phyloP scores from a whole-genome alignment of 1,140 invertebrate species.

The Babylonia areolata region DNA sequence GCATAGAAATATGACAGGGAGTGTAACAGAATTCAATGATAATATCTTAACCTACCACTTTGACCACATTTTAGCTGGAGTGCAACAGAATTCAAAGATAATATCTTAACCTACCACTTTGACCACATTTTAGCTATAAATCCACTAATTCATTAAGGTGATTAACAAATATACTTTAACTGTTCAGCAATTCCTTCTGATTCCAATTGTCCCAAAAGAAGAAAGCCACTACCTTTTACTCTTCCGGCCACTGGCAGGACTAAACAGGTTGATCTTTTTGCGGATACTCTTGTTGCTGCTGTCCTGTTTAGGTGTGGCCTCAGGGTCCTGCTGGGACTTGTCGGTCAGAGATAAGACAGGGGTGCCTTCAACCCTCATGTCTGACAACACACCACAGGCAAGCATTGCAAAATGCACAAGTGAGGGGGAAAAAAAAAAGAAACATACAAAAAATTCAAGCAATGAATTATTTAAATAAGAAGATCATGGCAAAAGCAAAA shows the following conservation, averaged over 20 bases:
- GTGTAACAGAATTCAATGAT: too few relatives aligned
- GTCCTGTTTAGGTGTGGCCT: conserved; percentile 14
- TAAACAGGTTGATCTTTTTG: conserved; percentile 32
- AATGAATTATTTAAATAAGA: neutral
- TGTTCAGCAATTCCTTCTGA: too few relatives aligned
- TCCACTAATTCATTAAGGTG: too few relatives aligned
- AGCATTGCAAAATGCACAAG: too few relatives aligned
- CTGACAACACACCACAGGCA: neutral
- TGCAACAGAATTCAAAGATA: too few relatives aligned
- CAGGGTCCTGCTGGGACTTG: neutral
- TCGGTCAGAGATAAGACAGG: neutral
- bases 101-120: too few relatives aligned
- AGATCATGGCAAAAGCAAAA: neutral
- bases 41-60: too few relatives aligned
- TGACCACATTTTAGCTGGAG: too few relatives aligned
- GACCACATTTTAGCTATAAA: too few relatives aligned
- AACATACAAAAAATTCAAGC: neutral
- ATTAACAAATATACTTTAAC: too few relatives aligned
- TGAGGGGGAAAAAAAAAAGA: neutral
- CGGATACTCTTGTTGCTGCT: neutral
- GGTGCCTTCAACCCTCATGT: neutral
- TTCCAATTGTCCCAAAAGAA: too few relatives aligned
- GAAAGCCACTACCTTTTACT: conserved; percentile 19
- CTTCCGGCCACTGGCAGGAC: conserved; percentile 15
- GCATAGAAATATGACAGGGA: too few relatives aligned